phyloP scores from a whole-genome alignment of 2,888 invertebrate species.

The Athalia circularis region DNA sequence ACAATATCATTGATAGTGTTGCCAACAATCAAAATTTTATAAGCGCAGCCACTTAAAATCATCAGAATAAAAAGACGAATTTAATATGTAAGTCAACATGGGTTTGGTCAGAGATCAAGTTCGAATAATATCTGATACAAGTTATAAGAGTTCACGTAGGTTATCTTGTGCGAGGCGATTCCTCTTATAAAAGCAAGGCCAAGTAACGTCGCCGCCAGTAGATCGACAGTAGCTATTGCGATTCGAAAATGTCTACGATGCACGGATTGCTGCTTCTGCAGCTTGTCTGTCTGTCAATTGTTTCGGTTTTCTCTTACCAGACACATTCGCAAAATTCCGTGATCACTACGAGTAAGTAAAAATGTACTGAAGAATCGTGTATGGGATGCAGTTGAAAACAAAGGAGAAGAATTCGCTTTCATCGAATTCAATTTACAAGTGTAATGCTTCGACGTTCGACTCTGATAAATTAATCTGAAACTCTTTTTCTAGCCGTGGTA shows the following conservation, averaged over 20 bases:
- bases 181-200: too few species aligned
- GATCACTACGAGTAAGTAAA: slow-evolving; percentile 5
- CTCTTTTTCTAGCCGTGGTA: not conserved
- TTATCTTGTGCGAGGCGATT: too few species aligned
- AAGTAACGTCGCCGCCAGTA: too few species aligned
- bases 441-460: not conserved
- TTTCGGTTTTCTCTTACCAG: not conserved
- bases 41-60: too few species aligned
- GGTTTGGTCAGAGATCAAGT: too few species aligned
- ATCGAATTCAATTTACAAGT: not conserved
- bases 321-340: not conserved
- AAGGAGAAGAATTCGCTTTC: not conserved
- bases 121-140: too few species aligned
- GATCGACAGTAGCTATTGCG: too few species aligned
- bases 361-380: not conserved
- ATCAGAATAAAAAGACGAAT: too few species aligned
- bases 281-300: slow-evolving; percentile 10
- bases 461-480: not conserved
- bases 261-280: not conserved
- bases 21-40: too few species aligned
- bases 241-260: not conserved
- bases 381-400: not conserved
- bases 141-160: too few species aligned
- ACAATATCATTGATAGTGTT: too few species aligned
- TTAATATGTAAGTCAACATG: too few species aligned